phyloP scores from a whole-genome alignment of 2,113 vertebrate genomes.

The Narcine bancroftii region DNA sequence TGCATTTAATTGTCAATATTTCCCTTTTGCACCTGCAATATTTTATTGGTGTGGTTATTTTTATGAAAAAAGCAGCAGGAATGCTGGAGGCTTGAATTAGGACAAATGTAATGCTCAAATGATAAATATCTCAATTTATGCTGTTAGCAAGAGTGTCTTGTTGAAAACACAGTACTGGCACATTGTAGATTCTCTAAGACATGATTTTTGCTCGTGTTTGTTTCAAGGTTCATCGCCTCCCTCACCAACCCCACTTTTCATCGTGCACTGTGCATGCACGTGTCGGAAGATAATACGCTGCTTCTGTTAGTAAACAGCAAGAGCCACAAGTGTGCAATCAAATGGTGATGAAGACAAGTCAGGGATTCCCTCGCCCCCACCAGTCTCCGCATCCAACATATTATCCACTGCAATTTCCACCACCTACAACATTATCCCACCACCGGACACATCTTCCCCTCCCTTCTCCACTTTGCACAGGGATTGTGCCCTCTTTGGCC shows the following conservation, averaged over 20 bases:
- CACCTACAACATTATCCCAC: no score
- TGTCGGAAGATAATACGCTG: not conserved
- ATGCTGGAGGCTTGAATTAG: not conserved
- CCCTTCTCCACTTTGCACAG: no score
- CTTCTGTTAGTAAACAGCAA: not conserved
- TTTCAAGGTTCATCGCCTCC: not conserved
- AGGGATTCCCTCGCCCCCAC: no score
- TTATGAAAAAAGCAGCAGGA: not conserved
- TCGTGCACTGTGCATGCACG: not conserved
- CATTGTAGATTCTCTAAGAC: not conserved
- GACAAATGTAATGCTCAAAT: not conserved
- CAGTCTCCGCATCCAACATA: no score
- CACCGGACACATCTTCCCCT: no score
- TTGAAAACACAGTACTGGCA: not conserved
- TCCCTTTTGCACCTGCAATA: not conserved
- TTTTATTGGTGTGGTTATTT: not conserved
- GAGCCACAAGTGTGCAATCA: not conserved
- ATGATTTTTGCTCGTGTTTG: not conserved
- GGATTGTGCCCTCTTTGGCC: no score
- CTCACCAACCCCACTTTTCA: no score
- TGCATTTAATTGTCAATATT: not conserved
- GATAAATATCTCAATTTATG: not conserved
- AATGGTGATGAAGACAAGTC: no score
- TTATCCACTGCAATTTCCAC: no score
- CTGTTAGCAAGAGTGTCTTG: not conserved